phyloP scores from a whole-genome alignment of 2,797 vertebrate species.

The Tapirus indicus region DNA sequence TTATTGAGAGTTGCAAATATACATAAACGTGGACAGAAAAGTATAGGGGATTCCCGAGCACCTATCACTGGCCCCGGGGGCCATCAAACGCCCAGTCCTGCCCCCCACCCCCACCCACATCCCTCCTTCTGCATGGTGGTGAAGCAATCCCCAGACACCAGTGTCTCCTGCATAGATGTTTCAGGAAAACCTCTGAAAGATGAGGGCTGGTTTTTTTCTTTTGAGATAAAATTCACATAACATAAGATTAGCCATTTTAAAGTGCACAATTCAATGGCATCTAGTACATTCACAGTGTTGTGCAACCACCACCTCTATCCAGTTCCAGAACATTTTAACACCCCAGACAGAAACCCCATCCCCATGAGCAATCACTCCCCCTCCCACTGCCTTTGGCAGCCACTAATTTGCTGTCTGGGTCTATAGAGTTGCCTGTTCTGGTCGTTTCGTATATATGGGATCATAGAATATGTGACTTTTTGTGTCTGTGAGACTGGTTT shows the following conservation, averaged over 20 bases:
- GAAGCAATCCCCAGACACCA: background rate
- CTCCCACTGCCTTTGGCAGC: fast-evolving
- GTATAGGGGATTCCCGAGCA: background rate
- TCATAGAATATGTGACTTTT: background rate
- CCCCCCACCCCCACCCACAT: background rate
- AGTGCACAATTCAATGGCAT: background rate
- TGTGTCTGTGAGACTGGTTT: background rate
- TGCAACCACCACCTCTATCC: background rate
- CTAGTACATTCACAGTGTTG: background rate
- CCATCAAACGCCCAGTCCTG: too few relatives aligned
- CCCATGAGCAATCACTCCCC: background rate
- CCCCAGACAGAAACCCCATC: background rate
- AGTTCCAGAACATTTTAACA: background rate
- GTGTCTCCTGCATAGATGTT: background rate
- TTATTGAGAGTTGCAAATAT: background rate
- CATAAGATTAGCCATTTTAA: background rate
- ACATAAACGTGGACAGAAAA: background rate
- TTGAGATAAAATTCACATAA: background rate
- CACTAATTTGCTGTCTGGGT: background rate
- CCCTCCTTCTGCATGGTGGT: too few relatives aligned
- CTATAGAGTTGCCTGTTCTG: background rate
- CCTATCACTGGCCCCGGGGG: background rate
- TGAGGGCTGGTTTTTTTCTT: background rate
- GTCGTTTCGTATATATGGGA: background rate
- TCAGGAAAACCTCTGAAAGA: background rate